Evolutionary conservation across 2,797 vertebrate species (phyloP).

Genomic region (Lophotriccus pileatus): DNA sequence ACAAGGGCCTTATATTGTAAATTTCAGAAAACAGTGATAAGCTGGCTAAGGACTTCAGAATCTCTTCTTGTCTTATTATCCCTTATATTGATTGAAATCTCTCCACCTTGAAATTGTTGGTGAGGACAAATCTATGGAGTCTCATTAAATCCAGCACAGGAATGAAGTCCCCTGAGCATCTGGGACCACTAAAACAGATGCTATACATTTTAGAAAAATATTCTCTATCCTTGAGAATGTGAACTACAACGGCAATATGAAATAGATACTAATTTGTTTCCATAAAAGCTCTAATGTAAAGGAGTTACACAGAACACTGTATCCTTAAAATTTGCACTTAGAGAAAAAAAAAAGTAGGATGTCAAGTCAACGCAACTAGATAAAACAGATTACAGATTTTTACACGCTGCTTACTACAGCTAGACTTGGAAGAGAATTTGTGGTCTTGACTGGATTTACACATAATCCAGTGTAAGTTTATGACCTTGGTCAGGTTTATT

Average conservation of each 20-base stretch:
- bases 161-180: constrained; percentile 42
- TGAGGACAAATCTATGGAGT: constrained; percentile 66
- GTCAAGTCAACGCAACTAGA: not conserved
- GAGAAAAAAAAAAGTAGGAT: not conserved
- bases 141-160: constrained; percentile 57
- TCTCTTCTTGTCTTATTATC: constrained; percentile 65
- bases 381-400: not conserved
- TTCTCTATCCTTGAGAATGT: constrained; percentile 30
- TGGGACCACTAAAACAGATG: constrained; percentile 55
- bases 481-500: not conserved
- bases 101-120: constrained; percentile 63
- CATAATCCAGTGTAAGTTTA: not conserved
- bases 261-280: constrained; percentile 16
- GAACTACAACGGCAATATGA: constrained; percentile 35
- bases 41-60: not conserved
- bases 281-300: not conserved
- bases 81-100: constrained; percentile 63
- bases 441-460: not conserved
- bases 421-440: not conserved
- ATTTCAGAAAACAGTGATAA: constrained; percentile 45
- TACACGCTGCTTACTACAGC: not conserved
- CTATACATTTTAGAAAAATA: constrained; percentile 48
- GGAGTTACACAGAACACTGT: not conserved
- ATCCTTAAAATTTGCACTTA: not conserved
- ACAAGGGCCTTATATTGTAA: constrained; percentile 16